Base-by-base conservation (phyloP, 2,797 vertebrate species). In the Mycteria americana region DNA sequence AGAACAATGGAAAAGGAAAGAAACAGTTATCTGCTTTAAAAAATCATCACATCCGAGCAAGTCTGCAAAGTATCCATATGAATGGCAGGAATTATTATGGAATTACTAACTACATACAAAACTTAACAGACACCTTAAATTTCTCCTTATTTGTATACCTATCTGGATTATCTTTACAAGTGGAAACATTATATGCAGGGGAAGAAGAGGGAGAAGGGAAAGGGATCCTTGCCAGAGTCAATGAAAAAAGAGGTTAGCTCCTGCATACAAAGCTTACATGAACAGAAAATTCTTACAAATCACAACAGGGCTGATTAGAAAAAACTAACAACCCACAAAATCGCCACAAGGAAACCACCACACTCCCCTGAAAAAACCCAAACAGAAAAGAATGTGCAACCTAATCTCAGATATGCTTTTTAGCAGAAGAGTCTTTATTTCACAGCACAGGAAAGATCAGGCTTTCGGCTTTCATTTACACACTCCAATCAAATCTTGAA, bases 331-430 rank as follows among this genome's bases (percentile, higher is more conserved):
- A 10, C 0, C 7, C 45, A 48, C 13, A 63, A 43, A 18, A 6
- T 3, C 21, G 41, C 17, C 16, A 75, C 15, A 73, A 85, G 78
- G 11, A 27, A 67, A 50, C 8, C 9, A 18, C 7, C 4, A 11
- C 7, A 5, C 2, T 1, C 1, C 11, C 21, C 2, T 4, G 21
- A 30, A 74, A 63, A 64, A 25, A 1, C 1, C 13, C 21, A 56
- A 73, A 37, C 15, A 65, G 25, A 64, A 83, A 73, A 59, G 46
- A 60, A 81, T 8, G 14, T 25, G 84, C 12, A 63, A 72, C 7
- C 23, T 77, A 31, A 39, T 65, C 56, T 89, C 35, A 50, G 35
- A 63, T 39, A 60, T 2, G 21, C 45, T 68, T 92, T 83, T 31
- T 7, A 94, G 33, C 18, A 45, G 11, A 59, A 46, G 3, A 64